phyloP scores from a whole-genome alignment of 2,888 invertebrate species.

The Onthophagus sagittarius region DNA sequence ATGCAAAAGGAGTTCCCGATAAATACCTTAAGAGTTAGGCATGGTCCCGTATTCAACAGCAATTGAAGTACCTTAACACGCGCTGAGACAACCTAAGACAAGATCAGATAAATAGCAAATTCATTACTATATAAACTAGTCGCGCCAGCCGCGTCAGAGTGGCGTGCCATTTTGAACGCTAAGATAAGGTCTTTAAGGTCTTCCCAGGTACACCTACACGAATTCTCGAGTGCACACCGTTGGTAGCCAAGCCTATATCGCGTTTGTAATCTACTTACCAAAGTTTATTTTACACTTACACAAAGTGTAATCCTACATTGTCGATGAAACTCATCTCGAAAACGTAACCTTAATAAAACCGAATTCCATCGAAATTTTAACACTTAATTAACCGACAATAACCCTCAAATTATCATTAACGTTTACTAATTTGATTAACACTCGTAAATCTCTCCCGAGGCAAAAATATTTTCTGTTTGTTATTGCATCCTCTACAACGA shows the following conservation, averaged over 20 bases:
- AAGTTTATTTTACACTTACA: not conserved
- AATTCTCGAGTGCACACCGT: not conserved
- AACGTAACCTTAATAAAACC: no score
- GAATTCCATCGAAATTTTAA: no score
- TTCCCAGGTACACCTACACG: not conserved
- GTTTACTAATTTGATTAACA: not conserved
- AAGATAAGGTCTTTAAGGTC: not conserved
- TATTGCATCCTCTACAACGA: not conserved
- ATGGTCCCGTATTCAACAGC: conserved; percentile 1
- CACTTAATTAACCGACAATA: not conserved
- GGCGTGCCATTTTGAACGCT: not conserved
- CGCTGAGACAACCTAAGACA: conserved; percentile 4
- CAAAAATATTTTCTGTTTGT: not conserved
- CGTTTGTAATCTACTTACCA: conserved; percentile 5
- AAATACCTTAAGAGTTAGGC: conserved; percentile 8
- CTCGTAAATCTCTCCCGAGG: not conserved
- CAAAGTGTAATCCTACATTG: not conserved
- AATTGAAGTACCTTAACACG: conserved; percentile 11
- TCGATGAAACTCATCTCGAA: no score
- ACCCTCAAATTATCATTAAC: not conserved
- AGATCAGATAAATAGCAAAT: conserved; percentile 12
- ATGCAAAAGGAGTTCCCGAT: not conserved
- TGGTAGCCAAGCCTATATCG: conserved; percentile 7
- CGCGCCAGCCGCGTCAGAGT: not conserved
- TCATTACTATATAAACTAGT: conserved; percentile 11